phyloP scores from a whole-genome alignment of 2,113 vertebrate genomes.

The Ginglymostoma cirratum region DNA sequence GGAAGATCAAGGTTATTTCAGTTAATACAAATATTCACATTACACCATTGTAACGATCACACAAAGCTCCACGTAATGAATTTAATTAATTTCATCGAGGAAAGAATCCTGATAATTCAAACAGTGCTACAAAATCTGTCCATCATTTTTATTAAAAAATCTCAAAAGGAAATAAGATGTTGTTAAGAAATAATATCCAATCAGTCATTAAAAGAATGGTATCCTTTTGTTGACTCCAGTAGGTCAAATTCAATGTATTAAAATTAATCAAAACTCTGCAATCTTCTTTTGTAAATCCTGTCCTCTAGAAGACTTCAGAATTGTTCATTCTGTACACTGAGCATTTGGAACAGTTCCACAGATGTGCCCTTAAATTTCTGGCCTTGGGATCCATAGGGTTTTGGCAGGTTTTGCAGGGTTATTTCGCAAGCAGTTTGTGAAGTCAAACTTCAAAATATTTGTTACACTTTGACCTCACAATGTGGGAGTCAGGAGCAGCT shows the following conservation, averaged over 20 bases:
- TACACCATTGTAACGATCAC: background rate
- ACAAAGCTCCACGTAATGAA: background rate
- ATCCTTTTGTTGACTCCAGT: background rate
- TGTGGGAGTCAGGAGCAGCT: background rate
- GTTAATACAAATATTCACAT: background rate
- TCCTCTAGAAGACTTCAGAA: background rate
- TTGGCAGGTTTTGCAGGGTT: background rate
- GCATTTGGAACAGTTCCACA: background rate
- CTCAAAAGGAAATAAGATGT: background rate
- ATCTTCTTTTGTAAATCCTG: background rate
- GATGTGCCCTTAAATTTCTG: background rate
- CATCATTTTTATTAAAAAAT: background rate
- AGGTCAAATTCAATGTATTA: background rate
- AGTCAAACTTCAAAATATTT: conserved; percentile 3
- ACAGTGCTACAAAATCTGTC: background rate
- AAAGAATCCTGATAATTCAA: background rate
- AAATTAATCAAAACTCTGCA: conserved; percentile 6
- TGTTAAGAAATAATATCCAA: background rate
- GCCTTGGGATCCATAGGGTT: background rate
- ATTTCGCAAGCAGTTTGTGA: background rate
- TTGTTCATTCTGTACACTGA: conserved; percentile 20
- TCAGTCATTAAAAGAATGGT: background rate
- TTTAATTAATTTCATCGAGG: conserved; percentile 27
- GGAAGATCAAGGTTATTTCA: conserved; percentile 17
- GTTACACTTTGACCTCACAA: background rate